Conservation (phyloP, 2,888 invertebrate genomes). For the Teleiodes luculella region DNA sequence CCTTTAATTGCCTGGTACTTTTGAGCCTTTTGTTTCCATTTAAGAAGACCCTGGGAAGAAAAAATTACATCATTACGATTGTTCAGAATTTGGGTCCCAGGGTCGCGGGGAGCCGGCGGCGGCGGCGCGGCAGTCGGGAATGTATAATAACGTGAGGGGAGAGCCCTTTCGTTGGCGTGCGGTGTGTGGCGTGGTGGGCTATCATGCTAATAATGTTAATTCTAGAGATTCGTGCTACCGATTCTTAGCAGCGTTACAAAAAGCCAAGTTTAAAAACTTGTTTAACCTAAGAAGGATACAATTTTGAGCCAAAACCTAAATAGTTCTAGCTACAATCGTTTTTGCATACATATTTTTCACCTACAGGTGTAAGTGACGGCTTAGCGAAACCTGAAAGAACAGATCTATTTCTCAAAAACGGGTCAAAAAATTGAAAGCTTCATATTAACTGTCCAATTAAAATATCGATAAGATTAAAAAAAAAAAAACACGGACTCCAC, state of each 20-base stretch:
- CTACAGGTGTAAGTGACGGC: no score
- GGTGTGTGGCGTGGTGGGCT: no score
- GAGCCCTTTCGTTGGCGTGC: slow-evolving; percentile 14
- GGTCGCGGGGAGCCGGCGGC: no score
- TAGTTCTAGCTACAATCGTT: no score
- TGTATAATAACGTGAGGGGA: slow-evolving; percentile 9
- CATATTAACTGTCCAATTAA: no score
- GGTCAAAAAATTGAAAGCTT: no score
- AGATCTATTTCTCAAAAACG: no score
- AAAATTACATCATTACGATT: slow-evolving; percentile 17
- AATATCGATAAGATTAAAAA: no score
- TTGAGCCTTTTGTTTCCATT: slow-evolving; percentile 8
- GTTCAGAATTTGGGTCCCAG: slow-evolving; percentile 17
- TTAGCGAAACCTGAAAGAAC: no score
- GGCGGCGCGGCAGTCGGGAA: slow-evolving; percentile 2
- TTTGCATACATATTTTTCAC: no score
- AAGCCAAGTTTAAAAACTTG: slow-evolving; percentile 7
- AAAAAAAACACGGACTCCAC: no score
- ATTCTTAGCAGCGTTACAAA: slow-evolving; percentile 12
- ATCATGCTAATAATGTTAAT: slow-evolving; percentile 16
- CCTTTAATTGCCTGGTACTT: slow-evolving; percentile 6
- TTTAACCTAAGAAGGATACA: background rate
- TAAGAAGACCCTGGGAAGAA: slow-evolving; percentile 14
- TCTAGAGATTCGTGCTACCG: slow-evolving; percentile 15
- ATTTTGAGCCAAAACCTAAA: no score